These are phyloP conservation scores for Copsychus sechellarum DNA, from an alignment of 2,113 vertebrate genomes.

Conservation along the genomic window DNA sequence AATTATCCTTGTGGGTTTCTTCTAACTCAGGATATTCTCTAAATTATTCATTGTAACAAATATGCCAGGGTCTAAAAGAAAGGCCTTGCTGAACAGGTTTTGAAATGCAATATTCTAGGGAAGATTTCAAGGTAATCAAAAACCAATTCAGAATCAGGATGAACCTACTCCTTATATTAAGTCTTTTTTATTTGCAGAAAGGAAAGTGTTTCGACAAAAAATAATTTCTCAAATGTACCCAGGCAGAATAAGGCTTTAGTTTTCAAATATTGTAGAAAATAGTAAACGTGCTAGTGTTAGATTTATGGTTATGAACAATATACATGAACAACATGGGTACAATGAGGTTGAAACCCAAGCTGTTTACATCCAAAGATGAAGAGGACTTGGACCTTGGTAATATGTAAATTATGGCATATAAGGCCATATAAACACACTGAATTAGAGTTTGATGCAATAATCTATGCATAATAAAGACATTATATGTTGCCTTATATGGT, in stretches of 20 bases:
- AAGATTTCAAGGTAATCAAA: neutral
- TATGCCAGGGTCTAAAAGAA: neutral
- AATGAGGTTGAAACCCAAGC: neutral
- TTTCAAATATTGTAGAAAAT: neutral
- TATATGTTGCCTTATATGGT: neutral
- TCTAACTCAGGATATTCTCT: neutral
- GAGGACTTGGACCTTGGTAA: neutral
- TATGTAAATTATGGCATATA: neutral
- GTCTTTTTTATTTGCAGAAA: neutral
- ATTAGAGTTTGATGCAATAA: neutral
- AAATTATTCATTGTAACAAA: neutral
- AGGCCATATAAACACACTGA: neutral
- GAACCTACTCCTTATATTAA: neutral
- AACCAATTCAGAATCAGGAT: rapidly evolving
- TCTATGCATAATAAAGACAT: neutral
- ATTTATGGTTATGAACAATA: neutral
- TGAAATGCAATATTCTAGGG: neutral
- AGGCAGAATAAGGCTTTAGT: neutral
- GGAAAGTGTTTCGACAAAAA: neutral
- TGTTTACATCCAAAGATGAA: neutral
- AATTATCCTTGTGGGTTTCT: rapidly evolving
- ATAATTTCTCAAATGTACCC: neutral
- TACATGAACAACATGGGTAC: rapidly evolving
- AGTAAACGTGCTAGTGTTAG: too few species aligned
- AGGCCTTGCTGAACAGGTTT: neutral